Conservation (phyloP, 2,888 invertebrate genomes). For the Ceramica pisi region DNA sequence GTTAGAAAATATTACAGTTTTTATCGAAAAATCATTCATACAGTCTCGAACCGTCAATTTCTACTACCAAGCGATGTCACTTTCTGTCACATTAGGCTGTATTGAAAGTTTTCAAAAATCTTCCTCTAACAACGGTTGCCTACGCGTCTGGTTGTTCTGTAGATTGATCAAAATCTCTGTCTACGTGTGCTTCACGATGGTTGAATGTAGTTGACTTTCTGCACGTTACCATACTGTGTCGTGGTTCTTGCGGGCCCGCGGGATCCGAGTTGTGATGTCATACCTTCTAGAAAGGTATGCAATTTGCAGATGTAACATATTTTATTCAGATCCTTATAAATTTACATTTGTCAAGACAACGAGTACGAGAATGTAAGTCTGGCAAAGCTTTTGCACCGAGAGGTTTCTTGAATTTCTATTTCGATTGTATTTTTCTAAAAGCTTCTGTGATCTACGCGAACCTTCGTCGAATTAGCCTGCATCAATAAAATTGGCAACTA, state of each 20-base stretch:
- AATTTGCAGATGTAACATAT: constrained; percentile 11
- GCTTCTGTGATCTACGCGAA: not conserved
- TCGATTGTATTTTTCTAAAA: not conserved
- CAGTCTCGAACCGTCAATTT: too few species aligned
- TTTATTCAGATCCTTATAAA: constrained; percentile 35
- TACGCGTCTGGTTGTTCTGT: too few species aligned
- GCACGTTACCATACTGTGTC: not conserved
- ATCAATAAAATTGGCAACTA: too few species aligned
- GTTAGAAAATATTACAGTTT: too few species aligned
- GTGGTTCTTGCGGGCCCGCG: not conserved
- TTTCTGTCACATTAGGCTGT: too few species aligned
- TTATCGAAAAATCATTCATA: too few species aligned
- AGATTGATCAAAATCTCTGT: too few species aligned
- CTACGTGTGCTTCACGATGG: not conserved
- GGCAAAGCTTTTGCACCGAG: not conserved
- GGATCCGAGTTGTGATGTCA: constrained; percentile 28
- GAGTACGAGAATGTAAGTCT: not conserved
- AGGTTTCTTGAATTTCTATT: not conserved
- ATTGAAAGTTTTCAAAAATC: too few species aligned
- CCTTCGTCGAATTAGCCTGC: too few species aligned
- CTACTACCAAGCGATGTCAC: too few species aligned
- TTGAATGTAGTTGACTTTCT: not conserved
- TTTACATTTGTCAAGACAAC: not conserved
- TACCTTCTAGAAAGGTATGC: constrained; percentile 44
- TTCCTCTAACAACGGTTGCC: too few species aligned